These are phyloP conservation scores for Laupala kohalensis DNA, from an alignment of 1,140 invertebrate genomes.

Conservation along the genomic window DNA sequence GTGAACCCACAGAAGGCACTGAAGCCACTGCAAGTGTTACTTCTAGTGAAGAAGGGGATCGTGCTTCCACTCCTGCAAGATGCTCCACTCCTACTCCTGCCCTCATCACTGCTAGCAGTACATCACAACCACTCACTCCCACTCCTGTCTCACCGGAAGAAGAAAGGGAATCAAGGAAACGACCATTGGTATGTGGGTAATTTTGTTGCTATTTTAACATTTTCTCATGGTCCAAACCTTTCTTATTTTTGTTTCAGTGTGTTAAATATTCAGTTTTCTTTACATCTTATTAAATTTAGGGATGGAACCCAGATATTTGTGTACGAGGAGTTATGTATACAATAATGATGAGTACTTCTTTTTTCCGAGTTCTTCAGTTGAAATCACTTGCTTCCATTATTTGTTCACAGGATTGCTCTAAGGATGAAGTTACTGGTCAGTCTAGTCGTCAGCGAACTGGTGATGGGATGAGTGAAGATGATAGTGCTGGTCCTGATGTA, in stretches of 20 bases:
- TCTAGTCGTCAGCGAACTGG: slow-evolving; percentile 3
- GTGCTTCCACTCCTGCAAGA: neutral
- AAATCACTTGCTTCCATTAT: neutral
- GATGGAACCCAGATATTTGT: neutral
- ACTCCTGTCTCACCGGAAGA: neutral
- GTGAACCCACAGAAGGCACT: neutral
- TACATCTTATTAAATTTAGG: neutral
- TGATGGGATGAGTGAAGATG: slow-evolving; percentile 25
- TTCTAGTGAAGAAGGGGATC: neutral
- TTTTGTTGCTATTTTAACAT: neutral
- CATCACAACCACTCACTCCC: neutral
- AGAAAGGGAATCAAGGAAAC: neutral
- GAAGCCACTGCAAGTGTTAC: neutral
- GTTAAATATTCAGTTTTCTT: neutral
- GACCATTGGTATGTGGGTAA: neutral
- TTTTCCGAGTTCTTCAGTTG: neutral
- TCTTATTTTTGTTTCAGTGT: neutral
- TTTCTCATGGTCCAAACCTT: neutral
- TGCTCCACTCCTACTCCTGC: neutral
- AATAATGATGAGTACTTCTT: neutral
- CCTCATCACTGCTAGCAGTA: neutral
- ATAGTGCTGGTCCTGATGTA: slow-evolving; percentile 35
- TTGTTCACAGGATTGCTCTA: neutral
- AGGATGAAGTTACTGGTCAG: neutral
- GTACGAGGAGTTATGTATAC: neutral